Percentiles rank a stretch among this genome's conserved stretches.
Conservation (phyloP, 64 coral and sea anemone genomes). For the Acropora yongei region DNA sequence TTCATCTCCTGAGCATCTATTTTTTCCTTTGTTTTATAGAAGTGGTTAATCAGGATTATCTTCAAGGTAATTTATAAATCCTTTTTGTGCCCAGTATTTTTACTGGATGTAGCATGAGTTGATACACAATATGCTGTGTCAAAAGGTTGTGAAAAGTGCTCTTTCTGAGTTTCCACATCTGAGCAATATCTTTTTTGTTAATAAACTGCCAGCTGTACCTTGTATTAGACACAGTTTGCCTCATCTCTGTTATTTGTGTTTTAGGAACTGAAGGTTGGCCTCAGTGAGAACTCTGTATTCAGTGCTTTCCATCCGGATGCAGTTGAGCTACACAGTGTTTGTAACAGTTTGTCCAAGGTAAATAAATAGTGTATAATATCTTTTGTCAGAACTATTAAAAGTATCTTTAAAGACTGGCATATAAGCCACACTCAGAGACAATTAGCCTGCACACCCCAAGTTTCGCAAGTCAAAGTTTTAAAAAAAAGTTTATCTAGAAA, state of each 20-base stretch:
- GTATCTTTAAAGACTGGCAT: too few species aligned
- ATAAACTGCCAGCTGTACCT: too few species aligned
- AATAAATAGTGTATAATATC: not conserved
- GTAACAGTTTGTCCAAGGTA: constrained; percentile 92
- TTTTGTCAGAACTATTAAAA: too few species aligned
- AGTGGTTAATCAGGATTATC: constrained; percentile 98
- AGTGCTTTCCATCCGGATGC: constrained; percentile 97
- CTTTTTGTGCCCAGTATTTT: not conserved
- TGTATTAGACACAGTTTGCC: too few species aligned
- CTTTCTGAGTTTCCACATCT: too few species aligned
- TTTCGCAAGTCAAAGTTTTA: too few species aligned
- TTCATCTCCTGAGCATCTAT: not conserved
- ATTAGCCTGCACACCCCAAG: too few species aligned
- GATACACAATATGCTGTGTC: too few species aligned
- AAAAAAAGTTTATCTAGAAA: too few species aligned
- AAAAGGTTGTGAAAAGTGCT: too few species aligned
- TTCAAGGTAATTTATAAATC: constrained; percentile 77
- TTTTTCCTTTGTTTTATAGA: constrained; percentile 56
- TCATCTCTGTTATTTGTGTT: not conserved
- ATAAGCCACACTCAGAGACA: too few species aligned
- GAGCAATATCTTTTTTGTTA: too few species aligned
- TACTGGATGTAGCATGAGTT: not conserved
- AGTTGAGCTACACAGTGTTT: constrained; percentile 85
- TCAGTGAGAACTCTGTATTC: constrained; percentile 93
- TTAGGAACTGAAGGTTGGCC: constrained; percentile 94